Base-by-base conservation (phyloP, 2,113 vertebrate species). In the Oncorhynchus mykiss region DNA sequence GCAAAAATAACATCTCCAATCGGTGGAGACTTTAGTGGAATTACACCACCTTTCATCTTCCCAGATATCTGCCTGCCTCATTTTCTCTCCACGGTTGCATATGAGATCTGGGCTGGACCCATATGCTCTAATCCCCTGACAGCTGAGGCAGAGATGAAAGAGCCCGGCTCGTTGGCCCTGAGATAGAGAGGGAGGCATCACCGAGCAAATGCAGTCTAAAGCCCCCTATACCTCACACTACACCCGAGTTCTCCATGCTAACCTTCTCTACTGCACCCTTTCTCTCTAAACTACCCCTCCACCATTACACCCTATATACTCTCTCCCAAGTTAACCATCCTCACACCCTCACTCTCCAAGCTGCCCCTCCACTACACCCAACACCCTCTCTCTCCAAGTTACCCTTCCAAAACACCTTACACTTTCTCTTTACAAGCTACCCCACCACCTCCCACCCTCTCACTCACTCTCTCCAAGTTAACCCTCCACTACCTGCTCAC, bases 61-160 rank as follows among this genome's bases (percentile, higher is more conserved):
- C 4, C n/a, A 71, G 73, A 84, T 87, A 82, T 87, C 84, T 75
- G 71, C 71, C 39, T 70, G 54, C 34, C 51, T 54, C 3, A 71
- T 22, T 29, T 39, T n/a, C 24, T 24, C 39, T 14, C 20, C 11
- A 25, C 48, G 8, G 9, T 51, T 70, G 34, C 39, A 69, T 70
- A 75, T 76, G 81, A 72, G 73, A 70, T 70, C 67, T 59, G 74
- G 51, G 70, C 49, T 34, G 45, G 75, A 74, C 81, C 81, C 77
- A 65, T 76, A 84, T 81, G 88, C 82, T 87, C 67, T 76, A 80
- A 86, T 73, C 78, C 78, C 29, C 78, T 80, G 78, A 89, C 84
- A 86, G 78, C 83, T 84, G 75, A 86, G 78, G 67, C n/a, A 24
- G 67, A 87, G 85, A 92, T 91, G 86, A 92, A 93, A 90, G 86